A percentile compares a stretch with the other conserved stretches of the same genome.
phyloP scores from a whole-genome alignment of 2,888 invertebrate genomes.

The Synanthedon formicaeformis region DNA sequence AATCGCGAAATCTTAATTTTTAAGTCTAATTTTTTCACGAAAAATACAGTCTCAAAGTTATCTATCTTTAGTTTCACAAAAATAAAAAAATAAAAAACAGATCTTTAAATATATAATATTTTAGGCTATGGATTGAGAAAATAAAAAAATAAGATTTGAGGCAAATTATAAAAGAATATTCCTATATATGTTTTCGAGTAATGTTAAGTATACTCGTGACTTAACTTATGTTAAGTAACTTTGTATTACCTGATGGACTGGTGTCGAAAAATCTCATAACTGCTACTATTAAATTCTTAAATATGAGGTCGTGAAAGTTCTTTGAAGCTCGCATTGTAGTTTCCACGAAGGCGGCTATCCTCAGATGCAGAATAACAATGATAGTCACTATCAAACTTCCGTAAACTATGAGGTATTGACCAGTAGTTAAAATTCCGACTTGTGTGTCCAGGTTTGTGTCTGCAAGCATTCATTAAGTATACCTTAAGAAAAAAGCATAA shows the following conservation, averaged over 20 bases:
- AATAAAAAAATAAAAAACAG: too few species aligned
- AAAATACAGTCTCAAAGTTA: neutral
- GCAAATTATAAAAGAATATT: too few species aligned
- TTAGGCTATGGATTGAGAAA: too few species aligned
- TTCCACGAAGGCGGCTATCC: slow-evolving; percentile 72
- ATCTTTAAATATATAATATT: too few species aligned
- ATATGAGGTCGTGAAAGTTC: slow-evolving; percentile 81
- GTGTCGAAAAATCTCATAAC: slow-evolving; percentile 83
- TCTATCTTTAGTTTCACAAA: neutral
- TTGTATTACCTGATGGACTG: slow-evolving; percentile 77
- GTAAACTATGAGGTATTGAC: slow-evolving; percentile 41
- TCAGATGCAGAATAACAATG: slow-evolving; percentile 54
- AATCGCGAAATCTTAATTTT: neutral
- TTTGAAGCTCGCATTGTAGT: slow-evolving; percentile 75
- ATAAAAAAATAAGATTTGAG: too few species aligned
- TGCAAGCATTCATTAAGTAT: slow-evolving; percentile 14
- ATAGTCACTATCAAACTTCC: slow-evolving; percentile 40
- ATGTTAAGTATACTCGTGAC: too few species aligned
- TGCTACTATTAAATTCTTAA: slow-evolving; percentile 75
- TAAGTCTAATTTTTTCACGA: neutral
- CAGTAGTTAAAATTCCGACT: slow-evolving; percentile 41
- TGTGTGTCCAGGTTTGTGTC: slow-evolving; percentile 34
- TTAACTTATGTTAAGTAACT: too few species aligned
- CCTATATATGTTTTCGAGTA: too few species aligned
- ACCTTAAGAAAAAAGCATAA: too few species aligned